A percentile compares a stretch with the other conserved stretches of the same genome.
These are phyloP conservation scores for Mystacornis crossleyi DNA, from an alignment of 2,113 vertebrate species.

Conservation along the genomic window DNA sequence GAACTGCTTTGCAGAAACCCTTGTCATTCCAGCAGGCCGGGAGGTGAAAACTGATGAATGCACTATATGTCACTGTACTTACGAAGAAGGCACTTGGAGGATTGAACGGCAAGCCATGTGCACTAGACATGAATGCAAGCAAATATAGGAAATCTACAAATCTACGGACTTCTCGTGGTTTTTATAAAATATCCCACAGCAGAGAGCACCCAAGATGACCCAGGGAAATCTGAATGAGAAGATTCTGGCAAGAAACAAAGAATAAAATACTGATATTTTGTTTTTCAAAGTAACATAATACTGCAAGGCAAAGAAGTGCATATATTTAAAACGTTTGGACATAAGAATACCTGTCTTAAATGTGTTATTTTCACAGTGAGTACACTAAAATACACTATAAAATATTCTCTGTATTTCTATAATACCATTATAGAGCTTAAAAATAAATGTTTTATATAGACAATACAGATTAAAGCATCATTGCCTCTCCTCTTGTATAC, in stretches of 20 bases:
- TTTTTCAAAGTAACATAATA: conserved; percentile 47
- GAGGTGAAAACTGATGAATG: conserved; percentile 96
- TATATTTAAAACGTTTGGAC: conserved; percentile 66
- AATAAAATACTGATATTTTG: conserved; percentile 35
- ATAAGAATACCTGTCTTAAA: conserved; percentile 74
- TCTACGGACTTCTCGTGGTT: neutral
- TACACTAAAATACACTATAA: conserved; percentile 72
- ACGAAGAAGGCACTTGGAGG: conserved; percentile 95
- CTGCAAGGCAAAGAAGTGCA: conserved; percentile 53
- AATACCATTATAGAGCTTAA: conserved; percentile 73
- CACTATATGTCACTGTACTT: conserved; percentile 98
- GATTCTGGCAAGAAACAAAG: conserved; percentile 13
- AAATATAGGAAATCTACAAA: conserved; percentile 76
- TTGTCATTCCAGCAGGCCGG: conserved; percentile 93
- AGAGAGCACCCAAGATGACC: neutral
- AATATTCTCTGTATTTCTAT: conserved; percentile 81
- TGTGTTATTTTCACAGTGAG: conserved; percentile 83
- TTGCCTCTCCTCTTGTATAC: conserved; percentile 41
- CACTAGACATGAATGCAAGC: conserved; percentile 94
- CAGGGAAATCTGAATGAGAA: neutral
- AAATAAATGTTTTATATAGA: conserved; percentile 81
- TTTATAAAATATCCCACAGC: conserved; percentile 60
- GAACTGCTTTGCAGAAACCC: conserved; percentile 95
- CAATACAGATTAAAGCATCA: conserved; percentile 66
- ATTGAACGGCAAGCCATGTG: conserved; percentile 96